Conservation (phyloP, 1,140 invertebrate species). For the Berghia stephanieae region DNA sequence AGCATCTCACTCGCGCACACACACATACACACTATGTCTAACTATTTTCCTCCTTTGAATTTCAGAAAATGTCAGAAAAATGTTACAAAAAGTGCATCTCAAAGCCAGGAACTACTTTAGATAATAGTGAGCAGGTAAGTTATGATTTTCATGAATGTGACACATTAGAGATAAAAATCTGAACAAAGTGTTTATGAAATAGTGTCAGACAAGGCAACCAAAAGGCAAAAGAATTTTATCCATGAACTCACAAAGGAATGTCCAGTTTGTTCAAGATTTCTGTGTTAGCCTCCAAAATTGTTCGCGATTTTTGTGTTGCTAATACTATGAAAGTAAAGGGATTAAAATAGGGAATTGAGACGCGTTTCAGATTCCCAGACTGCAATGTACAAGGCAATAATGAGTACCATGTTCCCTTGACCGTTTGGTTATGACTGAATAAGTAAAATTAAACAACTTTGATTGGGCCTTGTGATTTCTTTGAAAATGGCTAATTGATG, state of each 20-base stretch:
- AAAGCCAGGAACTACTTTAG: slow-evolving; percentile 89
- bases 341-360: too few relatives aligned
- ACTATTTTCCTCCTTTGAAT: slow-evolving; percentile 65
- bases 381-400: not conserved
- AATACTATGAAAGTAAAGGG: too few relatives aligned
- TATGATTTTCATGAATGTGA: not conserved
- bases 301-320: not conserved
- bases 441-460: too few relatives aligned
- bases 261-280: too few relatives aligned
- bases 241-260: not conserved
- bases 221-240: not conserved
- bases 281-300: not conserved
- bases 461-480: too few relatives aligned
- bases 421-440: too few relatives aligned
- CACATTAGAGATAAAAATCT: not conserved
- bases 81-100: slow-evolving; percentile 94
- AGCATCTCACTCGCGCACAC: not conserved
- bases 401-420: not conserved
- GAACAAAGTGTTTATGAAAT: too few relatives aligned
- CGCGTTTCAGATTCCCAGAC: not conserved
- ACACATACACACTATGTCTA: slow-evolving; percentile 47
- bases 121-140: slow-evolving; percentile 87
- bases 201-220: too few relatives aligned
- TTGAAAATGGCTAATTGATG: too few relatives aligned
- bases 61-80: slow-evolving; percentile 95